Conservation (phyloP, 37 sponge, comb jelly and placozoan genomes). For the Amphimedon queenslandica region DNA sequence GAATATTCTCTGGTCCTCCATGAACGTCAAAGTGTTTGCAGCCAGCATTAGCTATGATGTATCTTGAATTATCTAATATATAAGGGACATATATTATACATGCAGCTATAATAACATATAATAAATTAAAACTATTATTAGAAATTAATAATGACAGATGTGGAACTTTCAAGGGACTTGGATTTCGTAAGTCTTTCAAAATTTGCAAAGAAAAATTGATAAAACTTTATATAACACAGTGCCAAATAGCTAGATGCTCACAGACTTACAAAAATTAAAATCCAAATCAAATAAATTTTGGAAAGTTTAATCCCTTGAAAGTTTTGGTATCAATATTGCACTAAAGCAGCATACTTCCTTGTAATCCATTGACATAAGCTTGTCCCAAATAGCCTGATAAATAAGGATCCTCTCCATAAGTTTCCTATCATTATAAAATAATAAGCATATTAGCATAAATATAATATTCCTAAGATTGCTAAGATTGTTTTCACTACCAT, state of each 20-base stretch:
- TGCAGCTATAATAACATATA: too few relatives aligned
- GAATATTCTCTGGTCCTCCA: conserved; percentile 68
- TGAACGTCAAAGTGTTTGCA: conserved; percentile 65
- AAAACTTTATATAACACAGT: too few relatives aligned
- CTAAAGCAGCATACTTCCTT: conserved; percentile 40
- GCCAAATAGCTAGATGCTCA: neutral
- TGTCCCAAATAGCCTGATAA: conserved; percentile 29
- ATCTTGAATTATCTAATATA: conserved; percentile 29
- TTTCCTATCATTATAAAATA: conserved; percentile 27
- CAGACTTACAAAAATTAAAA: neutral
- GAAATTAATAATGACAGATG: too few relatives aligned
- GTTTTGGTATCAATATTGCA: too few relatives aligned
- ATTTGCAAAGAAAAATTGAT: too few relatives aligned
- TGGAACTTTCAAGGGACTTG: too few relatives aligned
- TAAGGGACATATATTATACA: neutral
- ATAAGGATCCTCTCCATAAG: conserved; percentile 63
- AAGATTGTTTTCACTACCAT: too few relatives aligned
- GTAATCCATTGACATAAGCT: conserved; percentile 59
- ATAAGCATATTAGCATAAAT: neutral
- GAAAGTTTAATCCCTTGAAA: too few relatives aligned
- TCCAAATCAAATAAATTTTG: too few relatives aligned
- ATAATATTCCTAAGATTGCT: too few relatives aligned
- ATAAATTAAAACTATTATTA: too few relatives aligned
- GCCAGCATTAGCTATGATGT: conserved; percentile 57
- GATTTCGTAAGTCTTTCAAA: too few relatives aligned